These are phyloP conservation scores for Crypturellus undulatus DNA, from an alignment of 2,113 vertebrate species.

Conservation along the genomic window DNA sequence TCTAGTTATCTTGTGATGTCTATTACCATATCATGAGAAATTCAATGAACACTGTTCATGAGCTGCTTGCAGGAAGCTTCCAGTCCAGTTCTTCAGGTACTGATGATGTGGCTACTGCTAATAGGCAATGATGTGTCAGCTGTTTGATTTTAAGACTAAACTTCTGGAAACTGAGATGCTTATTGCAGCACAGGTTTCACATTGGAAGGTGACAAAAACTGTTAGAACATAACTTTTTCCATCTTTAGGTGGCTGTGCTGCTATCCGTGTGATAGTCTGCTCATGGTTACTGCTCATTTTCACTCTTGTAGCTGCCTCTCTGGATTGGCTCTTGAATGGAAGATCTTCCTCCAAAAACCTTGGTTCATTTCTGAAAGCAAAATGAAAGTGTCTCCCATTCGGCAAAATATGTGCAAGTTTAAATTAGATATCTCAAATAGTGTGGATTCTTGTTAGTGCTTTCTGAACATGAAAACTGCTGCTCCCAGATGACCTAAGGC, in stretches of 20 bases:
- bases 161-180: not conserved
- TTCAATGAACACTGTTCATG: rapidly evolving
- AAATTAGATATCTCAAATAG: not conserved
- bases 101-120: not conserved
- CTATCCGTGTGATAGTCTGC: not conserved
- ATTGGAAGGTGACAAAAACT: not conserved
- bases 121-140: not conserved
- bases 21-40: not conserved
- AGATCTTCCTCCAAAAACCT: not conserved
- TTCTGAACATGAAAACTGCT: not conserved
- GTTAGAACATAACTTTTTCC: not conserved
- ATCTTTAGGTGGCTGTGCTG: rapidly evolving
- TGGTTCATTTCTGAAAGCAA: not conserved
- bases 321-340: not conserved
- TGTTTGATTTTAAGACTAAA: not conserved
- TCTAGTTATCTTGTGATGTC: not conserved
- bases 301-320: not conserved
- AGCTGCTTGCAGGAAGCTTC: not conserved
- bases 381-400: not conserved
- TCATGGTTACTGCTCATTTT: not conserved
- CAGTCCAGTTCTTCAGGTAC: not conserved
- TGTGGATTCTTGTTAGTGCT: not conserved
- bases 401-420: not conserved
- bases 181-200: not conserved
- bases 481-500: not conserved